phyloP scores from a whole-genome alignment of 2,888 invertebrate genomes.

The Andrena chrysosceles region DNA sequence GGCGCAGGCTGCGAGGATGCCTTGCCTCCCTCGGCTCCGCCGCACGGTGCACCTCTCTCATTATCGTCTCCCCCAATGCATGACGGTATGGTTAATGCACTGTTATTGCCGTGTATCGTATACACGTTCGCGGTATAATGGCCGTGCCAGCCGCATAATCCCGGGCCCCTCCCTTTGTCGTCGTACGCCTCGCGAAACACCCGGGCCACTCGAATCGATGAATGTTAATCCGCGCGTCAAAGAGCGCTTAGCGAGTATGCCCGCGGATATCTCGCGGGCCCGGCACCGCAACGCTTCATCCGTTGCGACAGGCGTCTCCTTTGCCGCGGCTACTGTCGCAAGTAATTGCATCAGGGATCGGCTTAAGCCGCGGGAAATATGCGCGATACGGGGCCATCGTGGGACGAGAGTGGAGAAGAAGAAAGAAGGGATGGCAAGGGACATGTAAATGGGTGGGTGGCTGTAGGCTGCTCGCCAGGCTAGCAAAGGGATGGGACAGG shows the following conservation, averaged over 20 bases:
- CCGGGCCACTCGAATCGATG: slow-evolving; percentile 65
- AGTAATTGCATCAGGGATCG: slow-evolving; percentile 22
- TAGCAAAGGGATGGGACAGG: not conserved
- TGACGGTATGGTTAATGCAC: slow-evolving; percentile 70
- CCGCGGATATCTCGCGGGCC: slow-evolving; percentile 25
- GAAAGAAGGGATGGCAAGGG: not conserved
- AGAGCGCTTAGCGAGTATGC: slow-evolving; percentile 46
- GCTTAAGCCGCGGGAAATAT: not conserved
- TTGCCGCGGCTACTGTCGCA: slow-evolving; percentile 1
- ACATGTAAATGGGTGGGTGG: slow-evolving; percentile 2
- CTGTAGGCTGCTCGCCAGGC: not conserved
- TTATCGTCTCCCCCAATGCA: slow-evolving; percentile 72
- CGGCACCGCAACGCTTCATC: not conserved
- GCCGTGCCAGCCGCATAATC: slow-evolving; percentile 65
- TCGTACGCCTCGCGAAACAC: slow-evolving; percentile 50
- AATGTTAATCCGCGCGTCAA: slow-evolving; percentile 66
- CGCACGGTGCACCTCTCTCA: slow-evolving; percentile 55
- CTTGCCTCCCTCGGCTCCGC: not conserved
- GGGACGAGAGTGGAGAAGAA: not conserved
- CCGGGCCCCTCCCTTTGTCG: slow-evolving; percentile 67
- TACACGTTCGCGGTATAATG: slow-evolving; percentile 63
- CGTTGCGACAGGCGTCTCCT: slow-evolving; percentile 20
- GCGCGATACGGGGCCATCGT: not conserved
- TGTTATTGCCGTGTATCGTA: slow-evolving; percentile 72
- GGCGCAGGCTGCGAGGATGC: slow-evolving; percentile 29